Percentiles rank a stretch among this genome's conserved stretches.
These are phyloP conservation scores for Chlorodrepanis virens DNA, from an alignment of 2,113 vertebrate species.

Conservation along the genomic window DNA sequence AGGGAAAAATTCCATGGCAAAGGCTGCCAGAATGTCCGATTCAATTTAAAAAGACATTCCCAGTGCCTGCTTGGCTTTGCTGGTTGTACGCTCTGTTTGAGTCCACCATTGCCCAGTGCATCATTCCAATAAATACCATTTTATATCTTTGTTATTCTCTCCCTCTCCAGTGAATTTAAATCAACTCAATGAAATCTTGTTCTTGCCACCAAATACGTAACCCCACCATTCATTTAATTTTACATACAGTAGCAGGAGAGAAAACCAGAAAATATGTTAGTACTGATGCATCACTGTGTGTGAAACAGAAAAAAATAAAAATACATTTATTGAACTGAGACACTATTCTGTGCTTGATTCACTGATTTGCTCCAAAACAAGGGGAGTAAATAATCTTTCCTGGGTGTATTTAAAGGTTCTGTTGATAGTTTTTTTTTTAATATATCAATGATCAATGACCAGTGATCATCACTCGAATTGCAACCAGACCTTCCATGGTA, in stretches of 20 bases:
- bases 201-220: not conserved
- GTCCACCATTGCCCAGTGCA: slow-evolving; percentile 6
- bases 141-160: slow-evolving; percentile 17
- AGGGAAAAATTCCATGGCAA: slow-evolving; percentile 49
- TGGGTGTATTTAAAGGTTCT: not conserved
- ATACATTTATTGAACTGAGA: not conserved
- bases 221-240: not conserved
- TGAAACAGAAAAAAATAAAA: not conserved
- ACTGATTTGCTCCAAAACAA: not conserved
- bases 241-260: not conserved
- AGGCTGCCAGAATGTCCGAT: slow-evolving; percentile 46
- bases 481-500: not conserved
- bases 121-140: slow-evolving; percentile 56
- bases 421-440: not conserved
- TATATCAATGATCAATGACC: not conserved
- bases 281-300: not conserved
- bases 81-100: slow-evolving; percentile 56
- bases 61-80: slow-evolving; percentile 53
- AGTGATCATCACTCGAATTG: not conserved
- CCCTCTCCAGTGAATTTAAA: slow-evolving; percentile 38
- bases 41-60: slow-evolving; percentile 63
- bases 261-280: not conserved
- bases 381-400: not conserved
- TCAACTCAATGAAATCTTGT: slow-evolving; percentile 14
- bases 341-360: not conserved